Conservation (phyloP, 2,888 invertebrate genomes). For the Phymatocera aterrima region DNA sequence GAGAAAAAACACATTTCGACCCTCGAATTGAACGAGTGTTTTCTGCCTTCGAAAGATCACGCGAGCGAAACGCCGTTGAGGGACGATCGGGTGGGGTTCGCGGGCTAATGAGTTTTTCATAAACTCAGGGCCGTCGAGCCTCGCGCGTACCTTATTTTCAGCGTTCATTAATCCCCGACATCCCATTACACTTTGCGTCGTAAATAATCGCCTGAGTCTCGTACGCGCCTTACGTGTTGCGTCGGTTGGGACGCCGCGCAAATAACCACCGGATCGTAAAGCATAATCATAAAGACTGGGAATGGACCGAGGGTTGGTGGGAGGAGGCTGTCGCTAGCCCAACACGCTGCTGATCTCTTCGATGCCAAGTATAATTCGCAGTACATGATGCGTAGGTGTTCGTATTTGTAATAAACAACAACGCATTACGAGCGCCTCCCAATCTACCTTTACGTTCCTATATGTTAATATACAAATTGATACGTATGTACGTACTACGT, state of each 20-base stretch:
- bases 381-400: constrained; percentile 16
- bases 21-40: constrained; percentile 19
- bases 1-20: constrained; percentile 3
- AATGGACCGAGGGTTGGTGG: constrained; percentile 44
- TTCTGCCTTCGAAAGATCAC: constrained; percentile 37
- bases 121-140: constrained; percentile 43
- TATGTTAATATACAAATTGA: constrained; percentile 33
- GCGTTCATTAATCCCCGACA: constrained; percentile 70
- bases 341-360: constrained; percentile 24
- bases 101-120: constrained; percentile 47
- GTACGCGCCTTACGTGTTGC: constrained; percentile 58
- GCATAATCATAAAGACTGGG: constrained; percentile 61
- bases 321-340: constrained; percentile 42
- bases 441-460: constrained; percentile 3
- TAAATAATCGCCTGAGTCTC: constrained; percentile 64
- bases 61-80: constrained; percentile 23
- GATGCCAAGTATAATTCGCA: not conserved
- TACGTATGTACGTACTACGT: not conserved
- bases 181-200: constrained; percentile 67
- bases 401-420: constrained; percentile 32
- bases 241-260: constrained; percentile 52
- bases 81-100: constrained; percentile 31
- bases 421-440: not conserved
- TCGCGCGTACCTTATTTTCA: constrained; percentile 56
- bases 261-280: constrained; percentile 60